Evolutionary conservation across 2,888 invertebrate genomes (phyloP), one percentile per base, ranked within the genome.

Genomic region (Tiphia femorata): DNA sequence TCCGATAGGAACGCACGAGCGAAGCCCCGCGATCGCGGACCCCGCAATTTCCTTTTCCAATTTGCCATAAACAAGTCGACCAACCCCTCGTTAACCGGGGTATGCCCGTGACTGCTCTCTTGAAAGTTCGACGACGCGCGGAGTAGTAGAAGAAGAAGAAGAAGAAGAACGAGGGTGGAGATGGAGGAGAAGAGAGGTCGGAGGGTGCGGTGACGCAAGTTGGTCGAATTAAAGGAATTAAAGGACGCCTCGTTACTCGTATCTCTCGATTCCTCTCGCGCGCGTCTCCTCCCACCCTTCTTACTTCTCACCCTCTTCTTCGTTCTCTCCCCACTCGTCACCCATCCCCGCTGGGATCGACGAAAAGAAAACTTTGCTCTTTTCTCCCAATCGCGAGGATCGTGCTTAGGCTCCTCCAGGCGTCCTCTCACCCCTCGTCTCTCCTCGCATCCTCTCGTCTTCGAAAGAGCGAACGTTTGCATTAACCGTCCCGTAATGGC

Each of bases 21-120:
- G 33, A 38, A 8, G 25, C 14, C 29, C 49, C 53, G 67, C 69
- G 70, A 75, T 71, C 67, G 68, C 66, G 70, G 70, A 73, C 68
- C 75, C 76, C 73, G 77, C 80, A 80, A 82, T 81, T 81, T 81
- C 78, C 79, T 79, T 79, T 81, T 78, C 80, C 81, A 81, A 81
- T 82, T 82, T 81, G 79, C 81, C 80, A 80, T 82, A 81, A 82
- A 81, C 80, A 81, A 81, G 81, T 76, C 74, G 72, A 63, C 72
- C 72, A 65, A 64, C 76, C 59, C 65, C 67, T 71, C 69, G 74
- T 73, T 74, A 73, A 73, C 68, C 61, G 66, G 58, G 49, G n/a
- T 49, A 61, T 68, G 67, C 59, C 64, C 71, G 75, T 73, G 77
- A 77, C 79, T 79, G 57, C 57, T 62, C 64, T 63, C 60, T 62